These are phyloP conservation scores for Mimas tiliae DNA, from an alignment of 2,888 invertebrate species.

Conservation along the genomic window DNA sequence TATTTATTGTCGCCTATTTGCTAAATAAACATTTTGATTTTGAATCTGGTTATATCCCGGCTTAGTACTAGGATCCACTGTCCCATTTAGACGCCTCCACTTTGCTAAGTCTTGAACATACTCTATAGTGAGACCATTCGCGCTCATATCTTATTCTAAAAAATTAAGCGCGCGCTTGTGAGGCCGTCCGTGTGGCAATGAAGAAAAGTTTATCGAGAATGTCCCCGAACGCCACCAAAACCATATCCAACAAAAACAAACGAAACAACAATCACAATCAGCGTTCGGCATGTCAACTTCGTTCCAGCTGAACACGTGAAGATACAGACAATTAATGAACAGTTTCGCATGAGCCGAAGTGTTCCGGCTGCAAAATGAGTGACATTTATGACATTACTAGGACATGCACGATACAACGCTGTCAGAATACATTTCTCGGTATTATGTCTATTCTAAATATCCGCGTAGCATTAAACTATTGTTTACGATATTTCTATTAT, in stretches of 20 bases:
- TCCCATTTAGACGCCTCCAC: too few relatives aligned
- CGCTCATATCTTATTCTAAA: too few relatives aligned
- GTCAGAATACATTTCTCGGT: slow-evolving; percentile 9
- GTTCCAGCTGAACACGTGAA: slow-evolving; percentile 5
- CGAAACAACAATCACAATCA: background rate
- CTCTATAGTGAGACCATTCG: too few relatives aligned
- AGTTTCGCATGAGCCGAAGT: slow-evolving; percentile 18
- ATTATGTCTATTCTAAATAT: slow-evolving; percentile 12
- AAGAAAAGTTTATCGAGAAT: too few relatives aligned
- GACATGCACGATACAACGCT: slow-evolving; percentile 9
- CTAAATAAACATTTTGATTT: too few relatives aligned
- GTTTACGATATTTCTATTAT: background rate
- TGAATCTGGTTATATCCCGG: too few relatives aligned
- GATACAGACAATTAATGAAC: slow-evolving; percentile 22
- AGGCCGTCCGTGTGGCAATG: too few relatives aligned
- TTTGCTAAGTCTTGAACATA: too few relatives aligned
- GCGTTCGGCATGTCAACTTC: background rate
- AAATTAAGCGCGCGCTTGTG: too few relatives aligned
- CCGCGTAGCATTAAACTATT: background rate
- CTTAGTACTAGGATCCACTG: too few relatives aligned
- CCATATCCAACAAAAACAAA: background rate
- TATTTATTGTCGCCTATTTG: too few relatives aligned
- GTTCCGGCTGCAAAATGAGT: slow-evolving; percentile 22
- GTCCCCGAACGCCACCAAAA: too few relatives aligned
- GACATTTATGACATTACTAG: slow-evolving; percentile 21